A percentile compares a stretch with the other conserved stretches of the same genome.
phyloP scores from a whole-genome alignment of 1,140 invertebrate species.

The Microplitis demolitor region DNA sequence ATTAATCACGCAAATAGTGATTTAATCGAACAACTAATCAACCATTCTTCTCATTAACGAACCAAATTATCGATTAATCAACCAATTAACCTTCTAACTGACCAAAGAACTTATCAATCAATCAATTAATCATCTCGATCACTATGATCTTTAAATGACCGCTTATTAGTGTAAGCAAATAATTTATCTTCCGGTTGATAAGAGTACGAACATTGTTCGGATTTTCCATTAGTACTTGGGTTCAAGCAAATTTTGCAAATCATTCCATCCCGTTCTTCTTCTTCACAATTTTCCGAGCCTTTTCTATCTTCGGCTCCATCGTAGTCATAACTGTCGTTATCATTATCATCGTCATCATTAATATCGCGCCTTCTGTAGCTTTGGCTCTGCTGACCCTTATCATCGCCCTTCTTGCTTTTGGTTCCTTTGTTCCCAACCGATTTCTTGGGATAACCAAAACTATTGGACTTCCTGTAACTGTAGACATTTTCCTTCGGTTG shows the following conservation, averaged over 20 bases:
- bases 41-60: too few relatives aligned
- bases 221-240: constrained; percentile 72
- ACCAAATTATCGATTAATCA: too few relatives aligned
- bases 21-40: too few relatives aligned
- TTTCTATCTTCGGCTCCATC: constrained; percentile 58
- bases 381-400: constrained; percentile 21
- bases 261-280: constrained; percentile 61
- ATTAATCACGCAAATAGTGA: too few relatives aligned
- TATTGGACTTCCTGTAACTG: constrained; percentile 62
- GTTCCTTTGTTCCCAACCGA: not conserved
- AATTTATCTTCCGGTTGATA: constrained; percentile 71
- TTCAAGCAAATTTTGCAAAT: constrained; percentile 73
- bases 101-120: too few relatives aligned
- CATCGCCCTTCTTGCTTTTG: not conserved
- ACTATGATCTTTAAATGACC: constrained; percentile 42
- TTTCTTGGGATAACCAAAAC: constrained; percentile 47
- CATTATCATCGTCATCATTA: constrained; percentile 42
- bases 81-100: too few relatives aligned
- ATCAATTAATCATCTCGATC: not conserved
- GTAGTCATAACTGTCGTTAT: not conserved
- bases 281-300: constrained; percentile 4
- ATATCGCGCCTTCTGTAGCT: not conserved
- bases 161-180: constrained; percentile 65
- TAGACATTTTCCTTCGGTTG: constrained; percentile 74
- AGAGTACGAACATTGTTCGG: constrained; percentile 74